A percentile compares a stretch with the other conserved stretches of the same genome.
Evolutionary conservation across 2,113 vertebrate species (phyloP).

Genomic region (Sinocyclocheilus grahami): DNA sequence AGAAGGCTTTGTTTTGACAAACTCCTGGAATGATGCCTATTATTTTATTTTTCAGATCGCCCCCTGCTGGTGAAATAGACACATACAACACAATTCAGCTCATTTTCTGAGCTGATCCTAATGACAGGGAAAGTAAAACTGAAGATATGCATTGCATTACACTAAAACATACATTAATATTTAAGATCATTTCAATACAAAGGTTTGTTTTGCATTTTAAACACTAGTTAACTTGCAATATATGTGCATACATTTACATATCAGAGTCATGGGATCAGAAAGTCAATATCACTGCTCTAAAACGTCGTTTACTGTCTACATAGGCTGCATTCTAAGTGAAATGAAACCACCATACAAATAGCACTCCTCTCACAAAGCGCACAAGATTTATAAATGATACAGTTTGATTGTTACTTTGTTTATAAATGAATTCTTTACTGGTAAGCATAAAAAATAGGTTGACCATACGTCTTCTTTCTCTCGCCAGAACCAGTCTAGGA

Average conservation of each 20-base stretch:
- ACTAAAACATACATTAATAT: background rate
- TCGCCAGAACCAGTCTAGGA: too few species aligned
- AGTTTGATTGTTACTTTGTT: background rate
- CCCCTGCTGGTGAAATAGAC: slow-evolving; percentile 49
- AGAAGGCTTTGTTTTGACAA: background rate
- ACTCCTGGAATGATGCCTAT: background rate
- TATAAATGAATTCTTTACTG: background rate
- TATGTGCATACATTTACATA: slow-evolving; percentile 25
- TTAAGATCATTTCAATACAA: background rate
- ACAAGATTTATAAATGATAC: background rate
- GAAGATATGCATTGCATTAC: background rate
- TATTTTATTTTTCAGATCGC: slow-evolving; percentile 39
- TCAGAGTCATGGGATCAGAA: slow-evolving; percentile 17
- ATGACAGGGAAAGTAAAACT: background rate
- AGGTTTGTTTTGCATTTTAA: slow-evolving; percentile 18
- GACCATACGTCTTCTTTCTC: too few species aligned
- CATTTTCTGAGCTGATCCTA: slow-evolving; percentile 3
- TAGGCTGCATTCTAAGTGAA: slow-evolving; percentile 7
- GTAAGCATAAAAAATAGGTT: too few species aligned
- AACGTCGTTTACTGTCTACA: background rate
- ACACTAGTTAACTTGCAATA: slow-evolving; percentile 7
- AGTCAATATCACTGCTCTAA: slow-evolving; percentile 17
- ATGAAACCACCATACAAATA: background rate
- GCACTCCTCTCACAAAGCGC: background rate
- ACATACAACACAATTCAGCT: background rate